Base-by-base conservation (phyloP, 2,113 vertebrate species). In the Sceloporus undulatus region DNA sequence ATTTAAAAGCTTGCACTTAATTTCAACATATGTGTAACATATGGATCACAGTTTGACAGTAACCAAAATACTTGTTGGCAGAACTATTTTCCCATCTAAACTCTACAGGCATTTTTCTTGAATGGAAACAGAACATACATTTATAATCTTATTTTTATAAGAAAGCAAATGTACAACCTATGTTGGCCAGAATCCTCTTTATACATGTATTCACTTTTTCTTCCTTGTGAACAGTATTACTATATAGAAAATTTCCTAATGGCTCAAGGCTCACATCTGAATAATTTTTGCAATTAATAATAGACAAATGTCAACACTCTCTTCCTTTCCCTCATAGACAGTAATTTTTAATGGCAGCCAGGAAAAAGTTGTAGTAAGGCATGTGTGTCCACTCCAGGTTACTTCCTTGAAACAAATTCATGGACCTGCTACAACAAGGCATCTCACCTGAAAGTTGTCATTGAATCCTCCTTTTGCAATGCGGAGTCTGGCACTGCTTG, bases 401-500 rank as follows among this genome's bases (percentile, higher is more conserved):
- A 40, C 9, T 70, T 71, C 29, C 2, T 62, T 38, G 68, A 23
- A 52, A 19, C 25, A 85, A 27, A 42, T 9, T 18, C 38, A 59
- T 19, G 27, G 18, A 85, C 0, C 59, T 73, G 75, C 87, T 85
- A 87, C 89, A 21, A 2, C 0, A 79, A 70, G 19, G 74, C 25
- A 14, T 59, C 97, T 98, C 93, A 99, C 99, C 98, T 98, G 98
- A 90, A 99, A 99, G 87, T 97, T 98, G 93, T 98, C 98, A 70
- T 97, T 98, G 80, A 97, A 96, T 4, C 97, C 97, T 66, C 98
- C 99, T 94, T 99, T 99, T 11, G 97, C 99, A 4, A 99, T 96
- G 79, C 97, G 97, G 79, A 99, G 97, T 27, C 92, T 96, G 90
- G 98, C 97, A 2, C 92, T 95, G 89, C 96, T 97, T 79, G 98